Evolutionary conservation across 37 sponge, comb jelly and placozoan species (phyloP).

Genomic region (Axinella damicornis): DNA sequence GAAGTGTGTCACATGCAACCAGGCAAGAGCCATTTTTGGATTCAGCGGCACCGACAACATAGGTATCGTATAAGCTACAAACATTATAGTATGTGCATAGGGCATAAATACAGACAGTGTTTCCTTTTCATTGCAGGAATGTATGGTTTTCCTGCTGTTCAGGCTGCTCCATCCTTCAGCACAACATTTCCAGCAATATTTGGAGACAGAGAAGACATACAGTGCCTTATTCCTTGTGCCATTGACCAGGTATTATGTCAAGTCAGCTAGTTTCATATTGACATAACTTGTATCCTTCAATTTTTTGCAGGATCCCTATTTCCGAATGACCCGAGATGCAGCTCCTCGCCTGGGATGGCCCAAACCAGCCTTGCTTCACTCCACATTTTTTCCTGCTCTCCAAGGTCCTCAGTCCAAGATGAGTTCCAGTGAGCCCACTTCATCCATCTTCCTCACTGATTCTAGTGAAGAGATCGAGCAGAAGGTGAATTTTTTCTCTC

Average conservation of each 20-base stretch:
- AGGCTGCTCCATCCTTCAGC: constrained; percentile 96
- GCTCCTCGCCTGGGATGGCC: constrained; percentile 95
- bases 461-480: constrained; percentile 86
- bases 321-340: constrained; percentile 98
- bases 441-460: constrained; percentile 96
- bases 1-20: constrained; percentile 98
- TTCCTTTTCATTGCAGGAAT: constrained; percentile 57
- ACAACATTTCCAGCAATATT: constrained; percentile 96
- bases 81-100: no score
- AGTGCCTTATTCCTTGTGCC: constrained; percentile 98
- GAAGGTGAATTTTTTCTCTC: no score
- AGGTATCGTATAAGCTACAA: no score
- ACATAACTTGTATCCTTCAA: no score
- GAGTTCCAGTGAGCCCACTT: constrained; percentile 95
- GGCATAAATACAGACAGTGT: no score
- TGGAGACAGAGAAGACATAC: constrained; percentile 85
- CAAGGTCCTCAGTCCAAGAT: constrained; percentile 98
- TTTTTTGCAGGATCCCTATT: constrained; percentile 99
- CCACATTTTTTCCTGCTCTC: constrained; percentile 97
- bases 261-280: no score
- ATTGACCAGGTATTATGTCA: constrained; percentile 92
- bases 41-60: constrained; percentile 92
- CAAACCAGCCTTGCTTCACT: constrained; percentile 97
- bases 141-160: constrained; percentile 98
- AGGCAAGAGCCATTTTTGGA: constrained; percentile 97